Evolutionary conservation across 2,888 invertebrate species (phyloP).

Genomic region (Malachius bipustulatus): DNA sequence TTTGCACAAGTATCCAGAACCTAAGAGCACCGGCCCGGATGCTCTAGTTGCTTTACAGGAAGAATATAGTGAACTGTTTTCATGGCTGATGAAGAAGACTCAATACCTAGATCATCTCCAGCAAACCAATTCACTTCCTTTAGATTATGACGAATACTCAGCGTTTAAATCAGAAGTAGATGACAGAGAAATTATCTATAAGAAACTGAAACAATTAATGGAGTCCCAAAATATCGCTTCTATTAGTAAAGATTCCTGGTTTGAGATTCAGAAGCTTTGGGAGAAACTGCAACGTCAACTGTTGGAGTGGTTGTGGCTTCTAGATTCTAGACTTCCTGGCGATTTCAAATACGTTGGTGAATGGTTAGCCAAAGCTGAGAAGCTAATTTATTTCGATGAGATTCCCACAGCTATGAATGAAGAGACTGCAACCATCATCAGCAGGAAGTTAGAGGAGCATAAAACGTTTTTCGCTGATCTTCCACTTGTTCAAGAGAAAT

Average conservation of each 20-base stretch:
- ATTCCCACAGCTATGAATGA: conserved; percentile 77
- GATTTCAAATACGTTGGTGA: conserved; percentile 77
- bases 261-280: conserved; percentile 70
- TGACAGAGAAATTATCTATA: conserved; percentile 57
- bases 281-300: conserved; percentile 65
- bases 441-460: conserved; percentile 80
- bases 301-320: conserved; percentile 77
- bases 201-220: conserved; percentile 66
- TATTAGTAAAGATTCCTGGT: conserved; percentile 78
- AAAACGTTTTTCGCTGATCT: conserved; percentile 79
- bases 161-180: conserved; percentile 68
- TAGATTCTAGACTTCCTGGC: conserved; percentile 77
- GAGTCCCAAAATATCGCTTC: conserved; percentile 71
- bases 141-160: conserved; percentile 70
- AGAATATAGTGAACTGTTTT: conserved; percentile 67
- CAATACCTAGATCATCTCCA: conserved; percentile 65
- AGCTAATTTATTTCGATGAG: conserved; percentile 66
- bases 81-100: conserved; percentile 73
- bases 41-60: conserved; percentile 67
- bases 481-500: conserved; percentile 64
- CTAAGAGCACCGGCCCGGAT: conserved; percentile 61
- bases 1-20: conserved; percentile 87
- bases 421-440: conserved; percentile 77
- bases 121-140: conserved; percentile 60
- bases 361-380: conserved; percentile 84